Base-by-base conservation (phyloP, 1,140 invertebrate genomes). In the Aphaenogaster rudis region DNA sequence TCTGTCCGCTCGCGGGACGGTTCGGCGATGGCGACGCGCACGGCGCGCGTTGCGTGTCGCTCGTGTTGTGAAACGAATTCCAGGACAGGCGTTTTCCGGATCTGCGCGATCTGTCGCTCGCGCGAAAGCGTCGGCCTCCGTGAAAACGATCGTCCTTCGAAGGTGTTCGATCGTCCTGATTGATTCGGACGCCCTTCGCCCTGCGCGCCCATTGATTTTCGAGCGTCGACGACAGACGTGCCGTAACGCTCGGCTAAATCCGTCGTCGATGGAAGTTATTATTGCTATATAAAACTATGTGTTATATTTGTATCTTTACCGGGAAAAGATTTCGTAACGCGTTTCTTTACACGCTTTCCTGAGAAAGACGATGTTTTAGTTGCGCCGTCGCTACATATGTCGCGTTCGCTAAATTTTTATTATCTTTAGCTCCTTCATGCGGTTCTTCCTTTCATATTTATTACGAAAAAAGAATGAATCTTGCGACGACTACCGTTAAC, bases 41-140 rank as follows among this genome's bases (percentile, higher is more conserved):
- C 64, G 33, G 33, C 28, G 33, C 72, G 76, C 59, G 64, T 39
- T 33, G 81, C 90, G 50, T 42, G 52, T 28, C 28, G 59, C 61
- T 69, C 63, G 72, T 89, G 17, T 93, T 93, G 88, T 88, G 90
- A 91, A 93, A 93, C 80, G 85, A 66, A 92, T 93, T 92, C 92
- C 92, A 93, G 88, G 90, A 87, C 90, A 90, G 52, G 50, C 59
- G 54, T 72, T 91, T 90, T 91, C 87, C 90, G 81, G 88, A 76
- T 91, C 63, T 63, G 61, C 36, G 59, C 39, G 63, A 67, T 81
- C 28, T n/a, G 67, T 42, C 39, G 15, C 8, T 82, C 61, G 33
- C 69, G n/a, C 39, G 74, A 82, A 72, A 48, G 28, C 85, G 69
- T 67, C 76, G 52, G 67, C 64, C 77, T 89, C 78, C n/a, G n/a